phyloP scores from a whole-genome alignment of 2,113 vertebrate genomes.

The pig (Sus scrofa) region DNA sequence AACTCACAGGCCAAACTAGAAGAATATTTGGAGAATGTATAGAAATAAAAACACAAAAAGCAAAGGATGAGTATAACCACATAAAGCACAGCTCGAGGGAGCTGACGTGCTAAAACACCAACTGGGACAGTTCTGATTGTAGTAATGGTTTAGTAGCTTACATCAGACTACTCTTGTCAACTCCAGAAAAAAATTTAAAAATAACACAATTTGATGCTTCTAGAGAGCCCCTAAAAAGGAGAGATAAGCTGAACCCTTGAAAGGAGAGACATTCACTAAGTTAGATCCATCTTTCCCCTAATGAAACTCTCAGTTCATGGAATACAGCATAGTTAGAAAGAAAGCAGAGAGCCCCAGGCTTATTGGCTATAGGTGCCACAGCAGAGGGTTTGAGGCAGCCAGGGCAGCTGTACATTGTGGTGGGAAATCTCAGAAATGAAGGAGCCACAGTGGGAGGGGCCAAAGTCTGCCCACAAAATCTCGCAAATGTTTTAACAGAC shows the following conservation, averaged over 20 bases:
- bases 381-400: background rate
- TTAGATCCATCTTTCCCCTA: background rate
- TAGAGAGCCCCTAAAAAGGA: background rate
- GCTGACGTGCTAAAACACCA: fast-evolving
- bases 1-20: too few species aligned
- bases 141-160: background rate
- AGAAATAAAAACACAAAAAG: background rate
- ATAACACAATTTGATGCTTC: background rate
- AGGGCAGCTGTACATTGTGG: background rate
- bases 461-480: background rate
- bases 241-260: background rate
- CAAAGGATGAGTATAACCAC: background rate
- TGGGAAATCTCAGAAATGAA: background rate
- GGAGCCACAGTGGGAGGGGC: background rate
- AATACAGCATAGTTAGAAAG: background rate
- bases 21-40: background rate
- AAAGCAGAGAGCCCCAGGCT: background rate
- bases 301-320: fast-evolving
- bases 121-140: background rate
- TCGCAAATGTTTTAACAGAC: background rate
- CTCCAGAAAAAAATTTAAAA: background rate
- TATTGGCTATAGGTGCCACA: background rate
- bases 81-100: background rate
- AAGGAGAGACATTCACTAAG: background rate
- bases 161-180: background rate